These are phyloP conservation scores for Protodeltote pygarga DNA, from an alignment of 2,888 invertebrate species.

Conservation along the genomic window DNA sequence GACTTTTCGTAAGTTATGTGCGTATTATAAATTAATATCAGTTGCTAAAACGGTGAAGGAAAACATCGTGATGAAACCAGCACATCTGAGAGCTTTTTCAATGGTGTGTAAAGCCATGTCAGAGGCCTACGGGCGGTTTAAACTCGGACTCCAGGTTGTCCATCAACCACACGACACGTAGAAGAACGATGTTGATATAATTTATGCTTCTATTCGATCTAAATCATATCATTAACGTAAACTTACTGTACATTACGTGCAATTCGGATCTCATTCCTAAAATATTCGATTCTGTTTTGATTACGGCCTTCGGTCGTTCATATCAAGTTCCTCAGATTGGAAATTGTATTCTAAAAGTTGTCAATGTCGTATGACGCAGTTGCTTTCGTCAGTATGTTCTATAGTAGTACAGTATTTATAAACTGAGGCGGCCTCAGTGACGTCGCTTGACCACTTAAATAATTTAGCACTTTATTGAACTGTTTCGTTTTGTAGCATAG, in stretches of 20 bases:
- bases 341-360: constrained; percentile 42
- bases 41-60: too few species aligned
- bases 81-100: too few species aligned
- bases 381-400: constrained; percentile 38
- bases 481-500: constrained; percentile 12
- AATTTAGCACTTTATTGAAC: constrained; percentile 39
- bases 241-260: constrained; percentile 2
- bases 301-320: constrained; percentile 21
- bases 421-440: constrained; percentile 24
- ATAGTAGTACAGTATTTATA: constrained; percentile 54
- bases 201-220: constrained; percentile 1
- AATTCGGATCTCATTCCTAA: constrained; percentile 23
- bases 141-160: too few species aligned
- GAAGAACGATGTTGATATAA: constrained; percentile 1
- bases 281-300: constrained; percentile 14
- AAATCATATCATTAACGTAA: neutral
- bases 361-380: constrained; percentile 50
- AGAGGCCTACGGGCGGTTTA: too few species aligned
- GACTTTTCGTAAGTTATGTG: too few species aligned
- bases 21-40: too few species aligned
- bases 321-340: constrained; percentile 31
- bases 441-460: constrained; percentile 35
- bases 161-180: too few species aligned
- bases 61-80: too few species aligned
- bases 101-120: too few species aligned